Conservation (phyloP, 2,113 vertebrate genomes). For the Rhizomys pruinosus region DNA sequence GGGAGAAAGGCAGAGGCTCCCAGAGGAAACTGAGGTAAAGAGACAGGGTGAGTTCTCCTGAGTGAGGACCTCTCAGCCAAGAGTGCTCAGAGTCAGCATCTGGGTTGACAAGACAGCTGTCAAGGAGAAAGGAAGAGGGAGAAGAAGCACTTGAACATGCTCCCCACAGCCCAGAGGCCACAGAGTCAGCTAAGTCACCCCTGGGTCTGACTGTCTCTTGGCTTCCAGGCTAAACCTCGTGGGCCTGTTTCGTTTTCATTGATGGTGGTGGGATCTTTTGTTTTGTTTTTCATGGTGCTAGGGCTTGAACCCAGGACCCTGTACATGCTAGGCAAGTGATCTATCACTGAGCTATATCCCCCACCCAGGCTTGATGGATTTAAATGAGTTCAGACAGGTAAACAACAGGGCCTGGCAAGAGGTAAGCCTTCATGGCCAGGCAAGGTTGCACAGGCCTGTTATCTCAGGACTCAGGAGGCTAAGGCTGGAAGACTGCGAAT, state of each 20-base stretch:
- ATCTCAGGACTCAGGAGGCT: too few relatives aligned
- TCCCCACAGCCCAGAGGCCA: too few relatives aligned
- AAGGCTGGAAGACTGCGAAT: too few relatives aligned
- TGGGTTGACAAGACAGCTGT: not conserved
- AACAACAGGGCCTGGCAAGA: not conserved
- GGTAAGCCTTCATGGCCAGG: not conserved
- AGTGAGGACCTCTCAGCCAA: not conserved
- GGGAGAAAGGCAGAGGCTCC: slow-evolving; percentile 47
- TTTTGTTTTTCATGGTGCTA: not conserved
- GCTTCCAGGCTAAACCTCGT: not conserved
- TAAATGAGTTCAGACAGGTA: not conserved
- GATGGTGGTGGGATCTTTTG: not conserved
- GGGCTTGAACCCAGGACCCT: not conserved
- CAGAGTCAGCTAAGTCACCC: too few relatives aligned
- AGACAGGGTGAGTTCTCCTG: not conserved
- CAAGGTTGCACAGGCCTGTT: too few relatives aligned
- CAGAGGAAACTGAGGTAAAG: slow-evolving; percentile 71
- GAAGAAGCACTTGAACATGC: not conserved
- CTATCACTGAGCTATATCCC: not conserved
- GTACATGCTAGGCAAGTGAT: not conserved
- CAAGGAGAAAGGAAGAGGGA: not conserved
- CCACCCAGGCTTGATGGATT: not conserved
- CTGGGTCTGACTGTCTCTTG: not conserved
- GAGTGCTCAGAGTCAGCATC: not conserved
- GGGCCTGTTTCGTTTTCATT: not conserved